Conservation (phyloP, 1,140 invertebrate species). For the Acromyrmex echinatior region DNA sequence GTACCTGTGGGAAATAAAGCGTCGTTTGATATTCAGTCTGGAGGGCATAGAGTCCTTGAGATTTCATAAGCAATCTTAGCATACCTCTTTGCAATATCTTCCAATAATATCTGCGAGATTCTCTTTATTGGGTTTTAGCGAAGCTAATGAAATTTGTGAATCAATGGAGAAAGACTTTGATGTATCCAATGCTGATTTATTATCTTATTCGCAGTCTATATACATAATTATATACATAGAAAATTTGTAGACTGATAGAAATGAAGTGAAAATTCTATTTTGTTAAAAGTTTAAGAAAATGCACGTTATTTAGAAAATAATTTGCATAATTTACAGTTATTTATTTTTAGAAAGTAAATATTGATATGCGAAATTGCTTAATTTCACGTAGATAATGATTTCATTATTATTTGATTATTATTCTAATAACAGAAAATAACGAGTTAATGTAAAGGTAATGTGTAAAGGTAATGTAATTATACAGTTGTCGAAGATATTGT, state of each 20-base stretch:
- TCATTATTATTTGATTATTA: neutral
- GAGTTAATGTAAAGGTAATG: neutral
- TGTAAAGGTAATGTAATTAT: neutral
- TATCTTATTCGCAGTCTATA: neutral
- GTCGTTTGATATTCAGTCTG: constrained; percentile 57
- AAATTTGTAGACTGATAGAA: neutral
- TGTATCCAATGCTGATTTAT: constrained; percentile 10
- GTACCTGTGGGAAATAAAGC: constrained; percentile 38
- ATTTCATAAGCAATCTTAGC: constrained; percentile 65
- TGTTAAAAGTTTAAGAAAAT: neutral
- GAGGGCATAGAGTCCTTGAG: constrained; percentile 55
- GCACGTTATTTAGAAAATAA: neutral
- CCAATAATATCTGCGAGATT: constrained; percentile 50
- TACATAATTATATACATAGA: too few relatives aligned
- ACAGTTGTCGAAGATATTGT: neutral
- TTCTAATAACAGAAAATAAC: neutral
- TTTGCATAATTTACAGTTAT: neutral
- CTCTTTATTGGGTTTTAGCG: constrained; percentile 67
- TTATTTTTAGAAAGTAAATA: neutral
- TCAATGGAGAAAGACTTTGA: constrained; percentile 43
- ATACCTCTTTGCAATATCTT: constrained; percentile 58
- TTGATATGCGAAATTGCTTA: neutral
- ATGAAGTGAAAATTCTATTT: neutral
- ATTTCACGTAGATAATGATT: neutral
- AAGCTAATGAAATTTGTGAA: constrained; percentile 64